Evolutionary conservation across 2,888 invertebrate genomes (phyloP), one percentile per base, ranked within the genome.

Genomic region (Prostheceraeus crozeri): DNA sequence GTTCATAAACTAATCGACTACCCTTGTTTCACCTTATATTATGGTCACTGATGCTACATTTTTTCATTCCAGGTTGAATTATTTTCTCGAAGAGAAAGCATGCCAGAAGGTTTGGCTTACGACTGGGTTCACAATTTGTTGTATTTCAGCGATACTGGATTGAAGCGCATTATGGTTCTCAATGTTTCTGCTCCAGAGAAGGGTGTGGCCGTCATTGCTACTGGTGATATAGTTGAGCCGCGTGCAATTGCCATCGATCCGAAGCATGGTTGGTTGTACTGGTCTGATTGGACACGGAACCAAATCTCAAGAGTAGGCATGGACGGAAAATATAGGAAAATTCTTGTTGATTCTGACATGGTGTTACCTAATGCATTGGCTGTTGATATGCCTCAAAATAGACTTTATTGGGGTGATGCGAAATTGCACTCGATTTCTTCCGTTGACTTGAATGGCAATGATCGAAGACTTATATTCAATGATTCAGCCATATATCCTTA

Each of bases 221-320:
- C 14, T 6, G 45, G 19, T 14, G 45, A 23, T 19, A 40, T 40
- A 8, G 6, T 6, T 14, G 6, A 6, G n/a, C 14, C 45, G 6
- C 45, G 45, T 6, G n/a, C 45, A 6, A n/a, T 40, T 19, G 45
- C 45, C 45, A 23, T 40, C 45, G 19, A n/a, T 40, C 45, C 45
- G 6, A 14, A 14, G 19, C 14, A 14, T 19, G 45, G 45, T 14
- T 19, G 45, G 19, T 6, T 40, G 6, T 40, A 10, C 45, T 40
- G 45, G 45, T 19, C 45, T 14, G 45, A 40, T 14, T 14, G 45
- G 19, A 6, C 10, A 14, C 45, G n/a, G n/a, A 14, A 14, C 6
- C 45, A 23, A 14, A 40, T 40, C n/a, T 14, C 14, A 23, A 23
- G 19, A 23, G 19, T 40, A 23, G 6, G 45, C 6, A 40, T 40